Conservation (phyloP, 2,888 invertebrate genomes). For the Papilio demoleus region DNA sequence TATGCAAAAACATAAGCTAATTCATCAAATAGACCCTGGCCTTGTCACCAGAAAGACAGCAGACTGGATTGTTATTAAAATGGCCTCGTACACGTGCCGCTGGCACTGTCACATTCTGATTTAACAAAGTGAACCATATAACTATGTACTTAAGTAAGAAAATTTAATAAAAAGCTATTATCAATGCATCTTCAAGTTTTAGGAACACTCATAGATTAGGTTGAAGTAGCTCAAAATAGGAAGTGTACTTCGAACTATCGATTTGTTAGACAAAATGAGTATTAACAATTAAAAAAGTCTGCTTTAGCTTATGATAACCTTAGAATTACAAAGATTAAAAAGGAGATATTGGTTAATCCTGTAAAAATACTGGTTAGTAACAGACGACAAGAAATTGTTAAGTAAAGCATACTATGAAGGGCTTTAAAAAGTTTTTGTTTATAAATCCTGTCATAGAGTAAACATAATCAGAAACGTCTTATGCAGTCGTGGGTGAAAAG, state of each 20-base stretch:
- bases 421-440: background rate
- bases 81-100: slow-evolving; percentile 52
- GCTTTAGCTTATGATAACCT: background rate
- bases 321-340: background rate
- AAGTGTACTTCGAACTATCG: background rate
- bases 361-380: background rate
- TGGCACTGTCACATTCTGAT: slow-evolving; percentile 42
- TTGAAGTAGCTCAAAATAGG: background rate
- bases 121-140: slow-evolving; percentile 22
- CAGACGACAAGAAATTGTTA: no score
- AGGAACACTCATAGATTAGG: background rate
- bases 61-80: slow-evolving; percentile 62
- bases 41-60: slow-evolving; percentile 46
- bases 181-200: background rate
- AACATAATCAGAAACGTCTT: background rate
- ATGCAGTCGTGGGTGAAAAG: slow-evolving; percentile 33
- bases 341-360: background rate
- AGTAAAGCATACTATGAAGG: no score
- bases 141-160: background rate
- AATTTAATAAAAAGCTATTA: slow-evolving; percentile 1
- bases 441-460: background rate
- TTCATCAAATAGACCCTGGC: slow-evolving; percentile 44
- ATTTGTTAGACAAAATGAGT: no score
- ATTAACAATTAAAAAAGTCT: no score
- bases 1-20: background rate